A percentile compares a stretch with the other conserved stretches of the same genome.
These are phyloP conservation scores for Limnephilus marmoratus DNA, from an alignment of 2,888 invertebrate species.

Conservation along the genomic window DNA sequence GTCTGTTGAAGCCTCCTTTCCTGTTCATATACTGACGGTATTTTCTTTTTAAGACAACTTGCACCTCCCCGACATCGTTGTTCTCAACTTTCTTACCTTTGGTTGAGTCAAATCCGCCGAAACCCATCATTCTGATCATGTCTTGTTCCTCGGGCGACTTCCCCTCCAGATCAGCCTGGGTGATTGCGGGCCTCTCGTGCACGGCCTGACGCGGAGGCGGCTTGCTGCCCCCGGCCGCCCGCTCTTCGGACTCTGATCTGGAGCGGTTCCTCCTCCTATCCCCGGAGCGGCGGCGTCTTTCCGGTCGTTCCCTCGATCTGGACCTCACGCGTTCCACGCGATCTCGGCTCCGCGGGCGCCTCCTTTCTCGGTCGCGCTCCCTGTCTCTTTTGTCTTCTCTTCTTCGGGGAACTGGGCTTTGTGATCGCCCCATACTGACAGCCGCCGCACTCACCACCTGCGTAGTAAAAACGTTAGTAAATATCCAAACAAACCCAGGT, in stretches of 20 bases:
- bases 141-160: slow-evolving; percentile 94
- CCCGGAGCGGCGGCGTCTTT: slow-evolving; percentile 67
- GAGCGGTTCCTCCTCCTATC: slow-evolving; percentile 68
- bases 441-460: slow-evolving; percentile 34
- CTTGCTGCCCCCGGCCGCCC: slow-evolving; percentile 64
- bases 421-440: slow-evolving; percentile 73
- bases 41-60: slow-evolving; percentile 96
- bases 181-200: slow-evolving; percentile 81
- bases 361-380: slow-evolving; percentile 70
- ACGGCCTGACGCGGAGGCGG: slow-evolving; percentile 54
- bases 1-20: slow-evolving; percentile 98
- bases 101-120: slow-evolving; percentile 96
- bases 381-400: slow-evolving; percentile 67
- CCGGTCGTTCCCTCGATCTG: slow-evolving; percentile 69
- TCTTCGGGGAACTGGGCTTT: slow-evolving; percentile 72
- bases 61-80: slow-evolving; percentile 96
- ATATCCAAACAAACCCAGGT: background rate
- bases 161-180: slow-evolving; percentile 92
- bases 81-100: slow-evolving; percentile 97
- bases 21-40: slow-evolving; percentile 99
- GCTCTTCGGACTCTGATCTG: slow-evolving; percentile 67
- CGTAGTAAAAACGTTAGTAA: background rate
- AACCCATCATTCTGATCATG: slow-evolving; percentile 98
- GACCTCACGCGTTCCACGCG: slow-evolving; percentile 73
- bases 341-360: slow-evolving; percentile 69